These are phyloP conservation scores for Gibbula magus DNA, from an alignment of 2,888 invertebrate species.

Conservation along the genomic window DNA sequence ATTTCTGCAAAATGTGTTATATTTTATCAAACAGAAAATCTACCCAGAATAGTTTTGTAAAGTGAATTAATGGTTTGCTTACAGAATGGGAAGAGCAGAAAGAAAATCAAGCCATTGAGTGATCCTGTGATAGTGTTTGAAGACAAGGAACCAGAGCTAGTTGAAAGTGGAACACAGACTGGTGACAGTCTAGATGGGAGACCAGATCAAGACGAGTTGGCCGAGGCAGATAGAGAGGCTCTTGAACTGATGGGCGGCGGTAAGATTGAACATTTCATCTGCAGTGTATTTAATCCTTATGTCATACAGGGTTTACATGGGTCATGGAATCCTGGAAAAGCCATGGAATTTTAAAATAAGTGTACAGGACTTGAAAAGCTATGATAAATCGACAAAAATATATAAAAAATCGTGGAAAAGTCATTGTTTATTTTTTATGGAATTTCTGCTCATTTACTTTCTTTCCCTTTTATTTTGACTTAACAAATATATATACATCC, in stretches of 20 bases:
- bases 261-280: constrained; percentile 27
- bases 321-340: no score
- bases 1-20: not conserved
- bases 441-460: no score
- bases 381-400: no score
- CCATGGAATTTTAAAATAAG: no score
- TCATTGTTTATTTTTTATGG: no score
- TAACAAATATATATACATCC: no score
- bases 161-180: constrained; percentile 40
- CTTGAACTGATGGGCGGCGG: constrained; percentile 61
- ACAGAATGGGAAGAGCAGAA: constrained; percentile 17
- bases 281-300: not conserved
- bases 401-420: no score
- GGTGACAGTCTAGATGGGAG: constrained; percentile 24
- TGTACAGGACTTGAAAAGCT: no score
- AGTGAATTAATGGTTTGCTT: not conserved
- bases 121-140: constrained; percentile 45
- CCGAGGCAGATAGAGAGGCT: constrained; percentile 55
- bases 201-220: not conserved
- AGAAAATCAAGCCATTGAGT: constrained; percentile 35
- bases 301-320: no score
- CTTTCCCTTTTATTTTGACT: no score
- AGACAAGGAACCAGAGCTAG: constrained; percentile 25
- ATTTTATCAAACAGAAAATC: not conserved
- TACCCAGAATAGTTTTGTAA: not conserved